Percentiles rank a stretch among this genome's conserved stretches.
These are phyloP conservation scores for Sisor rabdophorus DNA, from an alignment of 2,113 vertebrate genomes.

Conservation along the genomic window DNA sequence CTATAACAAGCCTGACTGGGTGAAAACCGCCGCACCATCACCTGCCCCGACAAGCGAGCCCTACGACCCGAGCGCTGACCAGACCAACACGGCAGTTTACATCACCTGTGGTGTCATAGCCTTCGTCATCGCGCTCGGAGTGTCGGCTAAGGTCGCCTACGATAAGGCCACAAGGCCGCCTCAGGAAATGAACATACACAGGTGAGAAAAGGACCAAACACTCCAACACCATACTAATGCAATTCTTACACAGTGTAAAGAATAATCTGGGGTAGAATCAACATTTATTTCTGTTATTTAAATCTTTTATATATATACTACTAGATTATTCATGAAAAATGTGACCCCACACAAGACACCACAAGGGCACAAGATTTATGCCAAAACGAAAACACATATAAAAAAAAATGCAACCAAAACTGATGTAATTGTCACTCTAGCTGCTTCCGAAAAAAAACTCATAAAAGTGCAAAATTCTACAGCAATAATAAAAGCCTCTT, in stretches of 20 bases:
- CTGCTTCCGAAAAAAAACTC: not conserved
- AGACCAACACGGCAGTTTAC: conserved; percentile 94
- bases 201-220: conserved; percentile 66
- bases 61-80: conserved; percentile 91
- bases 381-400: not conserved
- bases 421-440: not conserved
- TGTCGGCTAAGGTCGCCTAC: conserved; percentile 95
- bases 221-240: not conserved
- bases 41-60: conserved; percentile 74
- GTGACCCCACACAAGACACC: not conserved
- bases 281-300: too few species aligned
- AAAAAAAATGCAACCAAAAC: too few species aligned
- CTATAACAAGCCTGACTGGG: conserved; percentile 84
- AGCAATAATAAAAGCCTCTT: not conserved
- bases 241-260: not conserved
- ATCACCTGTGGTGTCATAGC: conserved; percentile 96
- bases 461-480: not conserved
- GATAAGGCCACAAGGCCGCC: conserved; percentile 96
- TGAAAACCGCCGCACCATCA: conserved; percentile 75
- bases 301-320: too few species aligned
- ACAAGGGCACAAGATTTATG: not conserved
- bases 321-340: too few species aligned
- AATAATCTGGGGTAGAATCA: not conserved
- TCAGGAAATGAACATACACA: conserved; percentile 98
- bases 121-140: conserved; percentile 89